phyloP scores from a whole-genome alignment of 2,797 vertebrate species.

The Champsocephalus gunnari region DNA sequence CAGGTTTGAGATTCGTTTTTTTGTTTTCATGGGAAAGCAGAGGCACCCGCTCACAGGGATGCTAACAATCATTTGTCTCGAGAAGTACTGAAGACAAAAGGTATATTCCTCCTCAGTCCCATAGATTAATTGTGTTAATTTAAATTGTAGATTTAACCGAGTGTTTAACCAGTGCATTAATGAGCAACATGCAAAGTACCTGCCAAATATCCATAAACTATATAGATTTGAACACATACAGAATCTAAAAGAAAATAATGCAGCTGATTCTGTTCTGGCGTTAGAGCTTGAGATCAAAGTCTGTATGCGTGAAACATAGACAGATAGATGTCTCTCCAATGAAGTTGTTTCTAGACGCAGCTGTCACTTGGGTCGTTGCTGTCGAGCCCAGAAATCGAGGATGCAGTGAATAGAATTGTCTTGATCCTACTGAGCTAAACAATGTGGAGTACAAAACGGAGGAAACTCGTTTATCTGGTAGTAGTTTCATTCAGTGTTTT shows the following conservation, averaged over 20 bases:
- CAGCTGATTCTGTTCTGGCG: conserved; percentile 42
- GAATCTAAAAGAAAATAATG: conserved; percentile 56
- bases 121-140: conserved; percentile 59
- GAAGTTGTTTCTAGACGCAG: conserved; percentile 43
- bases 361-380: conserved; percentile 28
- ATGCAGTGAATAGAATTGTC: conserved; percentile 41
- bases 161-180: conserved; percentile 75
- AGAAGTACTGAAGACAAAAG: conserved; percentile 55
- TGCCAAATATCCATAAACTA: conserved; percentile 72
- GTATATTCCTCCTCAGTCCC: conserved; percentile 56
- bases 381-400: conserved; percentile 36
- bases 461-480: conserved; percentile 13
- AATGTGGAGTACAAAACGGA: conserved; percentile 20
- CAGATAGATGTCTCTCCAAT: conserved; percentile 14
- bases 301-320: conserved; percentile 31
- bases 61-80: conserved; percentile 74
- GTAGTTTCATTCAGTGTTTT: conserved; percentile 47
- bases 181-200: conserved; percentile 66
- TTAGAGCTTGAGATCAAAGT: conserved; percentile 48
- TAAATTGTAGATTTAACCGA: conserved; percentile 65
- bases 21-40: conserved; percentile 60
- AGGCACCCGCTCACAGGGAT: conserved; percentile 50
- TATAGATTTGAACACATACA: conserved; percentile 54
- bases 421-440: conserved; percentile 34
- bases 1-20: conserved; percentile 53